Base-by-base conservation (phyloP, 2,888 invertebrate genomes). In the Cloeon dipterum region DNA sequence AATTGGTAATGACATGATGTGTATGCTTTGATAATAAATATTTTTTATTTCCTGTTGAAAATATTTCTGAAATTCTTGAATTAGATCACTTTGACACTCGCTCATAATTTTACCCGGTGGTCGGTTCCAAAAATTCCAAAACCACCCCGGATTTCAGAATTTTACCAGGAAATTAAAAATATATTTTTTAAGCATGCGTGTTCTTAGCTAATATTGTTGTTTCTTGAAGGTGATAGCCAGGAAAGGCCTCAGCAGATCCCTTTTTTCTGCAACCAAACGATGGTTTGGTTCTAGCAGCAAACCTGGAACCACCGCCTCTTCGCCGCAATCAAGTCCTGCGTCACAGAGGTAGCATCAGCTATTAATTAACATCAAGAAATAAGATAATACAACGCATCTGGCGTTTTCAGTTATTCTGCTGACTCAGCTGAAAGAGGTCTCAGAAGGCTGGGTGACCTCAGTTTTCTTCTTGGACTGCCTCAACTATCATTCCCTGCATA, bases 391-490 rank as follows among this genome's bases (percentile, higher is more conserved):
- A 7, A n/a, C n/a, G n/a, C n/a, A n/a, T n/a, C n/a, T 32, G 41
- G 34, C 5, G 38, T 36, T 26, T 29, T 32, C 50, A 82, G 81
- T 47, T 85, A 85, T 51, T 70, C 78, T 17, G 62, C 64, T 29
- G 83, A 85, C 50, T 79, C 85, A 17, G 77, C 83, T 0, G 96
- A 98, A 60, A 62, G 96, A 42, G 93, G 96, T 56, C 68, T 88
- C 35, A 68, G 98, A 41, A 75, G 91, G 40, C 58, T 96, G 29
- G 96, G 86, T 1, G 98, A 98, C 59, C 62, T 98, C 5, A 88
- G 89, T 59, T 94, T 98, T 56, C 74, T 96, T 69, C 89, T 94
- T 56, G 85, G 89, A 3, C 77, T 89, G 51, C 93, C 93, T 60
- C 74, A 76, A 44, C 66, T 83, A 45, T 89, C 94, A 5, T 93